Base-by-base conservation (phyloP, 2,888 invertebrate genomes). In the Ephialtes manifestator region DNA sequence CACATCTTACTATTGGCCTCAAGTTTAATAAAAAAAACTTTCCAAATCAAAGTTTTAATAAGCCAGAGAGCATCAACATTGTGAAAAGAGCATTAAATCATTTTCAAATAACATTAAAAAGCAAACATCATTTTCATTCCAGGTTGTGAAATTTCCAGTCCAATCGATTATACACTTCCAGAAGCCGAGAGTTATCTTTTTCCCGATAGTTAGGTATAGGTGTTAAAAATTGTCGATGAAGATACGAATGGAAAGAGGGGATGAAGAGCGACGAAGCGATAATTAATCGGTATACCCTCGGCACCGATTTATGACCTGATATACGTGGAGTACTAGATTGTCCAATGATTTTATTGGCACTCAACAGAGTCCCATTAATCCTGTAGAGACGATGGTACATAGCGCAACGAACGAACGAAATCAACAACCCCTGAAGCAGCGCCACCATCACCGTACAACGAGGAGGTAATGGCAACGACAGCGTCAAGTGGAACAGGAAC, bases 261-360 rank as follows among this genome's bases (percentile, higher is more conserved):
- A n/a, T 39, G 13, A 31, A 48, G 63, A 81, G 70, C 79, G 51
- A 77, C 20, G 76, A 83, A 68, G 51, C 68, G 86, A 70, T 87
- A 89, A 91, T 91, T 90, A 90, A 91, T 92, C 88, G 90, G 85
- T 89, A 87, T 88, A 85, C 86, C 88, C 48, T 81, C 39, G 58
- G 80, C 84, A 87, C 86, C 91, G 89, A 91, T 91, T 91, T 91
- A 91, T 89, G 78, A 74, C 84, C 86, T 71, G 76, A 80, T 85
- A 81, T 85, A 81, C 85, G 71, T 84, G 87, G 67, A 72, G 70
- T 68, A 84, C 84, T 84, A 65, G 82, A 85, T 83, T 70, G 77
- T 68, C 43, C 74, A 72, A 85, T 85, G 87, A 90, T 90, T 91
- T 91, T 90, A 91, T 91, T 90, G 89, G 88, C 89, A 87, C 88